Conservation (phyloP, 2,888 invertebrate species). For the Apocheima hispidaria region DNA sequence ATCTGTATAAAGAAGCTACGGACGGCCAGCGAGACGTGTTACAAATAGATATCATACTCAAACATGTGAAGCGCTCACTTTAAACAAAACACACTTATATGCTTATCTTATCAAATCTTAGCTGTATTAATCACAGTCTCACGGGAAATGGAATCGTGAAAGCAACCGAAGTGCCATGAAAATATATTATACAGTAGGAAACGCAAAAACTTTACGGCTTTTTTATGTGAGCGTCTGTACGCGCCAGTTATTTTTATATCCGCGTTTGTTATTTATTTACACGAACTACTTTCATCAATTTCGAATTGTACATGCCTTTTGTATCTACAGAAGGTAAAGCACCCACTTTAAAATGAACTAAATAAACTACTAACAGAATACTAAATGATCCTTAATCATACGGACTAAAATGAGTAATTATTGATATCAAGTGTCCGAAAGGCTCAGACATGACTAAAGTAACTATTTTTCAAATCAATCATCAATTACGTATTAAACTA, state of each 20-base stretch:
- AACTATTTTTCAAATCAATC: not conserved
- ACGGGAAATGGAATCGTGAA: conserved; percentile 25
- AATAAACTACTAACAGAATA: too few relatives aligned
- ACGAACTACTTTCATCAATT: conserved; percentile 22
- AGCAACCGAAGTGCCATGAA: conserved; percentile 19
- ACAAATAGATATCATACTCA: conserved; percentile 26
- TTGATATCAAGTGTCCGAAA: too few relatives aligned
- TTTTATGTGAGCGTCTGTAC: conserved; percentile 20
- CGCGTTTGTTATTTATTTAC: conserved; percentile 28
- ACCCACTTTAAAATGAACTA: not conserved
- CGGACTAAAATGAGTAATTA: too few relatives aligned
- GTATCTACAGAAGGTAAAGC: not conserved
- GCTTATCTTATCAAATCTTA: conserved; percentile 28
- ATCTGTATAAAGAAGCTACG: conserved; percentile 10
- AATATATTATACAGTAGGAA: conserved; percentile 17
- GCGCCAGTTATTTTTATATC: conserved; percentile 28
- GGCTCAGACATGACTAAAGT: too few relatives aligned
- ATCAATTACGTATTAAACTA: not conserved
- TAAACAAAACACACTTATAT: conserved; percentile 12
- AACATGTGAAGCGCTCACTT: conserved; percentile 17
- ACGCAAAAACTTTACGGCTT: conserved; percentile 22
- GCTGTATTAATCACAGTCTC: conserved; percentile 22
- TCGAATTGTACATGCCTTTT: not conserved
- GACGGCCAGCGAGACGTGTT: conserved; percentile 15
- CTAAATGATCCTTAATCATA: too few relatives aligned